These are phyloP conservation scores for Sinocyclocheilus anshuiensis DNA, from an alignment of 2,113 vertebrate genomes.

Conservation along the genomic window DNA sequence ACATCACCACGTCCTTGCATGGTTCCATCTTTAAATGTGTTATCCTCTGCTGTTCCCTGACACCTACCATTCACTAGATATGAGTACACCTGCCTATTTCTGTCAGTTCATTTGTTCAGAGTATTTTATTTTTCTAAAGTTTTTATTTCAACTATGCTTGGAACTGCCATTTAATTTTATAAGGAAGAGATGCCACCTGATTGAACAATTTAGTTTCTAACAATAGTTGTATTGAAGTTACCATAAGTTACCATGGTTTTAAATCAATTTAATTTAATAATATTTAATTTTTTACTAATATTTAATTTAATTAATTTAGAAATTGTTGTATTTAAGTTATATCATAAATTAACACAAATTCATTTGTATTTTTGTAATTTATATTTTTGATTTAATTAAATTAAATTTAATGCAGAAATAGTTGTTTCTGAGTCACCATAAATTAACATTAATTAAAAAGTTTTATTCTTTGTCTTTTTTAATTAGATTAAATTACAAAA, in stretches of 20 bases:
- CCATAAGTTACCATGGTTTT: not conserved
- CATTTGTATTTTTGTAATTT: no score
- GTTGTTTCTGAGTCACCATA: no score
- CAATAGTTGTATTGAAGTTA: not conserved
- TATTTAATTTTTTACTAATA: not conserved
- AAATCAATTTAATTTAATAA: not conserved
- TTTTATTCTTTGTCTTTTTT: no score
- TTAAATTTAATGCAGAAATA: no score
- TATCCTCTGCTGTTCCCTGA: not conserved
- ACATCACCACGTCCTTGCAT: constrained; percentile 53
- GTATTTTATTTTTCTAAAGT: not conserved
- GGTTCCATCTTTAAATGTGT: constrained; percentile 31
- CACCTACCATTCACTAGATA: not conserved
- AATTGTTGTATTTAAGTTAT: no score
- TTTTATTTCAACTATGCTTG: not conserved
- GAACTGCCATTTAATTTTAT: not conserved
- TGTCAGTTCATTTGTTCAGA: not conserved
- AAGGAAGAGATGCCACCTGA: not conserved
- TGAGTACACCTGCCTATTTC: not conserved
- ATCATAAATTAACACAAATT: no score
- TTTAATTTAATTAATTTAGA: no score
- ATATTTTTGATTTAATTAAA: no score
- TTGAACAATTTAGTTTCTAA: not conserved
- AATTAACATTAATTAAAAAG: no score
- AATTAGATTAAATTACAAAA: no score